phyloP scores from a whole-genome alignment of 2,888 invertebrate species.

The Calameuta idolon region DNA sequence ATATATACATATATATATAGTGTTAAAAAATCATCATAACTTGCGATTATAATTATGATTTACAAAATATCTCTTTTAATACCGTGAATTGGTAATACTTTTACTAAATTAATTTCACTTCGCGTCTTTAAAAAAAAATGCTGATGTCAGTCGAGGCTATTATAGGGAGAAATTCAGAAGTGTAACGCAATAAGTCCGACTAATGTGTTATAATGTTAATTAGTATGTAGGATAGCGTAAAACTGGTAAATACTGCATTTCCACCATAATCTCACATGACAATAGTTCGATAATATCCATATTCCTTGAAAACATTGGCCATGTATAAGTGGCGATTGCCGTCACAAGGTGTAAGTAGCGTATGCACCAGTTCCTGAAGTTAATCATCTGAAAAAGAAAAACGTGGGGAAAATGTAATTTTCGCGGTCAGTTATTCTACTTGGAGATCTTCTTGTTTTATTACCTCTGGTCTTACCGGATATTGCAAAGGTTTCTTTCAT shows the following conservation, averaged over 20 bases:
- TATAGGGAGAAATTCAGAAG: slow-evolving; percentile 9
- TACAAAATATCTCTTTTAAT: slow-evolving; percentile 20
- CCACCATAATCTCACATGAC: not conserved
- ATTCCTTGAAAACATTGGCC: not conserved
- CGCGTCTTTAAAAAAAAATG: not conserved
- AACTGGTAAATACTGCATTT: not conserved
- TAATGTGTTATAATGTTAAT: not conserved
- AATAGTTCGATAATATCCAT: not conserved
- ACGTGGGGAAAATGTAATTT: not conserved
- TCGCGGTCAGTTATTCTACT: not conserved
- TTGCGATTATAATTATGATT: slow-evolving; percentile 16
- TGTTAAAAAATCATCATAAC: not conserved
- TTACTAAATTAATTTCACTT: not conserved
- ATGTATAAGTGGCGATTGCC: not conserved
- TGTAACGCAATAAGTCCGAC: not conserved
- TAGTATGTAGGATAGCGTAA: not conserved
- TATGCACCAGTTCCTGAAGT: not conserved
- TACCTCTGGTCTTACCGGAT: not conserved
- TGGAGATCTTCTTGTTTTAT: not conserved
- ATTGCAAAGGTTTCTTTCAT: not conserved
- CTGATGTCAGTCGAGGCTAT: slow-evolving; percentile 2
- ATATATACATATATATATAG: slow-evolving; percentile 1
- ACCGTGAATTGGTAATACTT: slow-evolving; percentile 18
- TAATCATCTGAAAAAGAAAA: not conserved
- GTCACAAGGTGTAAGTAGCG: not conserved